A percentile compares a stretch with the other conserved stretches of the same genome.
Conservation (phyloP, 2,888 invertebrate genomes). For the Argyra leucocephala region DNA sequence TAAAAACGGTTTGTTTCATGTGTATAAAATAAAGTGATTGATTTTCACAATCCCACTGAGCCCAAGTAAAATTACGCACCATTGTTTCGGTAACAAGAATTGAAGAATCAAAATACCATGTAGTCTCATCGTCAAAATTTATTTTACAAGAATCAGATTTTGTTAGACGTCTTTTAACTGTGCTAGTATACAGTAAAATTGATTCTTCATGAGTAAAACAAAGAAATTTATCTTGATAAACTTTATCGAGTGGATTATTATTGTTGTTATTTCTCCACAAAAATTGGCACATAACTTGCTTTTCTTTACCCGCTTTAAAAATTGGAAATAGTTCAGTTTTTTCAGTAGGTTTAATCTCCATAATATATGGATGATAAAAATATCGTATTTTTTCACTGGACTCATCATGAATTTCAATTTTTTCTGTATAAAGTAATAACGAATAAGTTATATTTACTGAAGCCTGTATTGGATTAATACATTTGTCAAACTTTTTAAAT, state of each 20-base stretch:
- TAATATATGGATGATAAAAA: conserved; percentile 55
- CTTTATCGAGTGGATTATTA: conserved; percentile 28
- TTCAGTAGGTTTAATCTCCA: conserved; percentile 48
- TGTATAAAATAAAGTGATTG: conserved; percentile 78
- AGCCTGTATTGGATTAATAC: conserved; percentile 66
- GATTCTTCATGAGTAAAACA: conserved; percentile 66
- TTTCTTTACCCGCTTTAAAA: conserved; percentile 50
- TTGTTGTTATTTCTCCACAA: conserved; percentile 36
- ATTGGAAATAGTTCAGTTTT: conserved; percentile 36
- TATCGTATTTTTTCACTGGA: conserved; percentile 32
- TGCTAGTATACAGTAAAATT: conserved; percentile 18
- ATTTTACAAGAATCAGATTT: background rate
- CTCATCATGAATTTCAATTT: conserved; percentile 42
- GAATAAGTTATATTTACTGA: conserved; percentile 61
- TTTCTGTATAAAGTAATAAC: conserved; percentile 59
- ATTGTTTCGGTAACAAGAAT: conserved; percentile 49
- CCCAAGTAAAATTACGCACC: conserved; percentile 71
- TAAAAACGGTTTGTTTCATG: conserved; percentile 59
- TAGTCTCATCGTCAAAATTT: conserved; percentile 29
- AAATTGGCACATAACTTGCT: conserved; percentile 73
- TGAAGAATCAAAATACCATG: conserved; percentile 49
- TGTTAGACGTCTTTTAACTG: conserved; percentile 1
- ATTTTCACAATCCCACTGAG: conserved; percentile 67
- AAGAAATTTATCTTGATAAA: conserved; percentile 55
- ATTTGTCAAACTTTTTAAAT: conserved; percentile 54